Evolutionary conservation across 1,140 invertebrate species (phyloP).

Genomic region (Macrobrachium rosenbergii): DNA sequence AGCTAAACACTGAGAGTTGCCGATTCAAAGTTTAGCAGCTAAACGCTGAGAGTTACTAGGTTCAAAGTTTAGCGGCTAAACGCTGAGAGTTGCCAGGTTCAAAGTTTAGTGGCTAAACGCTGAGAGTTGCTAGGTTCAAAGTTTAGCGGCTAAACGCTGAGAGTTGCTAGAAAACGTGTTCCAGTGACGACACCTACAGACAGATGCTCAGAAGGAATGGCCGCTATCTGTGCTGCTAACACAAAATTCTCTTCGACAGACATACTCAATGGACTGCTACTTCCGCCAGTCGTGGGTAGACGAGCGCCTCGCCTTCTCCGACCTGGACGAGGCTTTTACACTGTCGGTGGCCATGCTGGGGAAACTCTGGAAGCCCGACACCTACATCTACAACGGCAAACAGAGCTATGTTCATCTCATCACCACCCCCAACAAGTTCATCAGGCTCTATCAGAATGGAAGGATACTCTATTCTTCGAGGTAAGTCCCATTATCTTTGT

Average conservation of each 20-base stretch:
- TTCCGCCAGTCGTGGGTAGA: conserved; percentile 93
- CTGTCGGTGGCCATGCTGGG: conserved; percentile 93
- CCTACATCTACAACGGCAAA: conserved; percentile 93
- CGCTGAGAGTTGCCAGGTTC: no score
- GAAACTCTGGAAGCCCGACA: conserved; percentile 95
- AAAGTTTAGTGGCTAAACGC: no score
- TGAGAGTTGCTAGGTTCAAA: no score
- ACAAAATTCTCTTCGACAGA: conserved; percentile 74
- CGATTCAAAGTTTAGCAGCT: no score
- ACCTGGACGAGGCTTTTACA: conserved; percentile 81
- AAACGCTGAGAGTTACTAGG: no score
- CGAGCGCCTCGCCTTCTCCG: conserved; percentile 82
- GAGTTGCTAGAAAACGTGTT: no score
- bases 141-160: no score
- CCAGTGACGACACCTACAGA: no score
- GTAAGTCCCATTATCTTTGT: conserved; percentile 72
- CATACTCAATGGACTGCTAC: conserved; percentile 97
- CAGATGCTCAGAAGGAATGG: no score
- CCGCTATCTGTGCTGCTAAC: neutral
- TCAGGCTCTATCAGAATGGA: conserved; percentile 89
- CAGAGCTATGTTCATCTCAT: conserved; percentile 95
- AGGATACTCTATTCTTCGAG: conserved; percentile 95
- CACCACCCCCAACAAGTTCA: conserved; percentile 93
- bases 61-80: no score
- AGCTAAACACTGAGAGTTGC: no score